phyloP scores from a whole-genome alignment of 2,113 vertebrate genomes.

The Budorcas taxicolor region DNA sequence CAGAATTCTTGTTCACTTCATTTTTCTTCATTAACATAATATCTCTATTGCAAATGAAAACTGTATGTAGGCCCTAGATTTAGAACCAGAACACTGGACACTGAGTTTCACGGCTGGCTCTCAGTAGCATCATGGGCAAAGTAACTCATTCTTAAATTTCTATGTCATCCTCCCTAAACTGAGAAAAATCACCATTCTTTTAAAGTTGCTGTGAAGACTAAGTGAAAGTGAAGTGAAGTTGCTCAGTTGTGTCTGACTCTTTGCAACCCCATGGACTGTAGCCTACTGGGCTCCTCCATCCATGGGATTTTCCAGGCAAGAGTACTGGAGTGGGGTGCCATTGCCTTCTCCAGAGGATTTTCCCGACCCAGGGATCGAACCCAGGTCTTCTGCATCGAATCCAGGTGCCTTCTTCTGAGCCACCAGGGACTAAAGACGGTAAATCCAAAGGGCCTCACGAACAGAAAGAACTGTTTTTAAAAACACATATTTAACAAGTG shows the following conservation, averaged over 20 bases:
- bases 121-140: background rate
- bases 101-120: background rate
- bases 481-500: background rate
- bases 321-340: background rate
- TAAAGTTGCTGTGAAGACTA: background rate
- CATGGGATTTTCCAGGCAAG: background rate
- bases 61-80: background rate
- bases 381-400: background rate
- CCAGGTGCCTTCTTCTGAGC: background rate
- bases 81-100: background rate
- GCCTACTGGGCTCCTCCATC: background rate
- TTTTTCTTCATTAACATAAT: background rate
- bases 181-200: background rate
- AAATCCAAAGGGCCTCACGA: background rate
- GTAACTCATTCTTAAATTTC: background rate
- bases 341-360: background rate
- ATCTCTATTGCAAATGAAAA: background rate
- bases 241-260: fast-evolving
- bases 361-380: background rate
- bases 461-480: background rate
- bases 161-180: background rate
- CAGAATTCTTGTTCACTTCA: background rate
- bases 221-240: background rate
- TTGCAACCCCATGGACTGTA: background rate
- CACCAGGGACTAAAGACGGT: background rate